A percentile compares a stretch with the other conserved stretches of the same genome.
Conservation (phyloP, 92 coral and sea anemone genomes). For the Metridium senile region DNA sequence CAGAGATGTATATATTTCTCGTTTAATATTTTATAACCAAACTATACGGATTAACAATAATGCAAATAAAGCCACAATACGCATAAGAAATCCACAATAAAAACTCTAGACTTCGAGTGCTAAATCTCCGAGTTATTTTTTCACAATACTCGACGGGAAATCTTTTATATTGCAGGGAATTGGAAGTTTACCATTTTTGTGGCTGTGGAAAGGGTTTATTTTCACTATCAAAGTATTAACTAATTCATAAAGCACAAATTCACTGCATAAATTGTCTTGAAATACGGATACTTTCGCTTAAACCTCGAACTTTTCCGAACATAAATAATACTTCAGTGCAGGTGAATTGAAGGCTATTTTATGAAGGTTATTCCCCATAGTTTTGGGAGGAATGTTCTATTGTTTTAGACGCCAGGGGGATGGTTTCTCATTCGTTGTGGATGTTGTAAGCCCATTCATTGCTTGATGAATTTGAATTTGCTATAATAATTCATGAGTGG, state of each 20-base stretch:
- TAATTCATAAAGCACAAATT: constrained; percentile 6
- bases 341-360: not conserved
- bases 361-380: not conserved
- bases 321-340: constrained; percentile 1
- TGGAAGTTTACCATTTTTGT: constrained; percentile 15
- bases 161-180: not conserved
- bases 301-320: not conserved
- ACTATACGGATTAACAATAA: constrained; percentile 11
- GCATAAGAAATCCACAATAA: not conserved
- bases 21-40: constrained; percentile 37
- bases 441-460: not conserved
- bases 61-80: not conserved
- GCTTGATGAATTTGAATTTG: constrained; percentile 8
- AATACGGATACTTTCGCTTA: not conserved
- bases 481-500: constrained; percentile 20
- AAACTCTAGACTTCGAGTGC: not conserved
- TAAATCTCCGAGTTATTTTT: not conserved
- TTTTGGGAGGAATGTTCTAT: not conserved
- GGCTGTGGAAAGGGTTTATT: constrained; percentile 2
- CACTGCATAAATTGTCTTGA: not conserved
- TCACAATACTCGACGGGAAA: not conserved
- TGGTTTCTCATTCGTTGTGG: constrained; percentile 7
- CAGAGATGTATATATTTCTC: constrained; percentile 7
- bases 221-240: constrained; percentile 6
- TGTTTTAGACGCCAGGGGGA: constrained; percentile 12